Conservation (phyloP, 1,140 invertebrate species). For the Nomia melanderi region DNA sequence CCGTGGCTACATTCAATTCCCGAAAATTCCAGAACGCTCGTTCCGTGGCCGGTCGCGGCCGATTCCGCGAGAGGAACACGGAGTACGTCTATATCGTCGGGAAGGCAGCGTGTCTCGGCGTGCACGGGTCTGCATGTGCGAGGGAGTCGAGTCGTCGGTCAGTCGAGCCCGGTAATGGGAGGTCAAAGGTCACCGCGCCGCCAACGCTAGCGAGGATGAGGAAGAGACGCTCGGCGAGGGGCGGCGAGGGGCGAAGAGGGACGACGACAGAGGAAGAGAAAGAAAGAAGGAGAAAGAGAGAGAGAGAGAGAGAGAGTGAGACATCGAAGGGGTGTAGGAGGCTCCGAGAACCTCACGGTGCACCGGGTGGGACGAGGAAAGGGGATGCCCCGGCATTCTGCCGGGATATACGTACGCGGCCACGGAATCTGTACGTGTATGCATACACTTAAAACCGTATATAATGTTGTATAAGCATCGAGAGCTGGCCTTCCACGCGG, state of each 20-base stretch:
- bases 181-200: slow-evolving; percentile 79
- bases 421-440: slow-evolving; percentile 33
- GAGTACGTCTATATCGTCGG: slow-evolving; percentile 74
- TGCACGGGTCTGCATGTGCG: slow-evolving; percentile 59
- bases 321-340: slow-evolving; percentile 51
- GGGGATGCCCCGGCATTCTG: slow-evolving; percentile 53
- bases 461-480: slow-evolving; percentile 58
- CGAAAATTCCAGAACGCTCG: slow-evolving; percentile 43
- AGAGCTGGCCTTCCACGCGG: slow-evolving; percentile 37
- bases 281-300: too few species aligned
- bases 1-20: slow-evolving; percentile 40
- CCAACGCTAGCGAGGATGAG: slow-evolving; percentile 76
- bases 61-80: slow-evolving; percentile 17
- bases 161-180: slow-evolving; percentile 76
- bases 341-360: slow-evolving; percentile 22
- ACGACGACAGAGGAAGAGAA: too few species aligned
- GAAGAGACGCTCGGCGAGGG: too few species aligned
- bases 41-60: not conserved
- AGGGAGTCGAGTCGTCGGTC: slow-evolving; percentile 66
- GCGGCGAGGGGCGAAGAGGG: too few species aligned
- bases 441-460: slow-evolving; percentile 54
- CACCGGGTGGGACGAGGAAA: slow-evolving; percentile 25
- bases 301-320: slow-evolving; percentile 15
- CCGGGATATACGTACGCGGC: slow-evolving; percentile 8
- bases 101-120: slow-evolving; percentile 69